Base-by-base conservation (phyloP, 2,888 invertebrate genomes). In the Eilema griseolum region DNA sequence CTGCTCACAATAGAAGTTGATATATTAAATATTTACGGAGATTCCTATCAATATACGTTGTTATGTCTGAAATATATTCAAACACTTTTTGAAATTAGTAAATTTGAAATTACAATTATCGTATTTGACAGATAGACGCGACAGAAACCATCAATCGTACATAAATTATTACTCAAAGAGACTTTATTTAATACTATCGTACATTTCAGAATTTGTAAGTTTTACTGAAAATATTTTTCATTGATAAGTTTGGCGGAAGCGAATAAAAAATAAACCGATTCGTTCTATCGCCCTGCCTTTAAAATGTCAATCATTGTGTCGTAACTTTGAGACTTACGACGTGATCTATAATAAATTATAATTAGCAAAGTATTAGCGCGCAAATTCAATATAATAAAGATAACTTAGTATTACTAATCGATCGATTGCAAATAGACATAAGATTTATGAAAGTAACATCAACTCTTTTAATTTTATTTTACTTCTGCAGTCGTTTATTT, bases 281-380 rank as follows among this genome's bases (percentile, higher is more conserved):
- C 61, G 56, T 52, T 66, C 46, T 60, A 23, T 61, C 26, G 33
- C 28, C 20, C 61, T 2, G 28, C 57, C 12, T 67, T 63, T 72
- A 14, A 65, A 52, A n/a, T 70, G 74, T 73, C 76, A 78, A 74
- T 82, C 75, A 74, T 66, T 68, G 61, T 73, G 67, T 72, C 56
- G 23, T 59, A 73, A 73, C 71, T 72, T 74, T 61, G 66, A n/a
- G 75, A 79, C 63, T 77, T 70, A 71, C 71, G 68, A 63, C 56
- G 67, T 26, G 52, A 59, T 59, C 23, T 46, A n/a, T 28, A 64
- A 52, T 52, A 28, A 52, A 52, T 64, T 52, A 28, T 12, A 64
- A 64, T 64, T 52, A 26, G 28, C 46, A n/a, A 28, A 26, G 7
- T 28, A 64, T 52, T 52, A 28, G 37, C 26, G 8, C 46, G 24